Percentiles rank a stretch among this genome's conserved stretches.
phyloP scores from a whole-genome alignment of 2,797 vertebrate genomes.

The Anisognathus igniventris region DNA sequence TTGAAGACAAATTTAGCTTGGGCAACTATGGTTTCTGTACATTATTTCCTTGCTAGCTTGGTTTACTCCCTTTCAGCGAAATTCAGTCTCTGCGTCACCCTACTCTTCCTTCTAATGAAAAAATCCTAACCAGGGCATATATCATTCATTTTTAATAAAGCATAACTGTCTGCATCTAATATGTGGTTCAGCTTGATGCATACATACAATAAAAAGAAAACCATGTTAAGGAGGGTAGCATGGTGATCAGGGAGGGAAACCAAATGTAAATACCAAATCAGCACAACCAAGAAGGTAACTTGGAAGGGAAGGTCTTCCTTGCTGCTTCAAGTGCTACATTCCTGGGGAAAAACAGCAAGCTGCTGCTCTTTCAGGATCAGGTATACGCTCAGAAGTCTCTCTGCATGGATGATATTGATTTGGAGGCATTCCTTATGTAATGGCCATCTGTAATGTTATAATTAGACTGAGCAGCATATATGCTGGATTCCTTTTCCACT shows the following conservation, averaged over 20 bases:
- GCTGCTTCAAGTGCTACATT: background rate
- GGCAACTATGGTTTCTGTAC: background rate
- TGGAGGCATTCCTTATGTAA: conserved; percentile 39
- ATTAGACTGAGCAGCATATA: background rate
- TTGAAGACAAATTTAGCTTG: background rate
- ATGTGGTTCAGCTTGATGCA: background rate
- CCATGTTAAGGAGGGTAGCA: background rate
- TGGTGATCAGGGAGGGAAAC: background rate
- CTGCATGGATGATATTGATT: conserved; percentile 6
- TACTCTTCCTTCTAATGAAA: background rate
- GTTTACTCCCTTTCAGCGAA: background rate
- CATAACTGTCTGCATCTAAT: background rate
- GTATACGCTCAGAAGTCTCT: background rate
- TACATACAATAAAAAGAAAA: background rate
- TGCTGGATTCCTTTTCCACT: background rate
- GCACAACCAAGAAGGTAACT: background rate
- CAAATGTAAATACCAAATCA: rapidly evolving
- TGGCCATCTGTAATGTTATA: conserved; percentile 29
- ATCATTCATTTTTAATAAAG: background rate
- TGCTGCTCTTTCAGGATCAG: background rate
- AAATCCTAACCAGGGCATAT: background rate
- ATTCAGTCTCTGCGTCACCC: background rate
- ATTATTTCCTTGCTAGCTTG: background rate
- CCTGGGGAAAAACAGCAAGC: background rate
- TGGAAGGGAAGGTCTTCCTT: background rate